Percentiles rank a stretch among this genome's conserved stretches.
Evolutionary conservation across 2,888 invertebrate genomes (phyloP).

Genomic region (Plagiodera versicolora): DNA sequence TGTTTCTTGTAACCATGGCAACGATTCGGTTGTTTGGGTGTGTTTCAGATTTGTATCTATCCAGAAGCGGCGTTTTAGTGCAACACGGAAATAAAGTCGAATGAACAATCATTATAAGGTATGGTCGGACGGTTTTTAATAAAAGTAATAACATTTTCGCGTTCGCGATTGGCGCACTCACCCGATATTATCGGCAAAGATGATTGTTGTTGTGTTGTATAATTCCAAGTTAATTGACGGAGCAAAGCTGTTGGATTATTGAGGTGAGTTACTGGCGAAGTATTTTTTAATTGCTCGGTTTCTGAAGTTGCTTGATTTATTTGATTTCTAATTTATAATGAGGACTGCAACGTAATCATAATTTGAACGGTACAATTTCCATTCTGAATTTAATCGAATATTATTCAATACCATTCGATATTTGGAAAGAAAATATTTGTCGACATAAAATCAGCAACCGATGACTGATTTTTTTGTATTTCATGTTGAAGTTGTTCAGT

Average conservation of each 20-base stretch:
- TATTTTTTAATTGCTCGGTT: not conserved
- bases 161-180: slow-evolving; percentile 1
- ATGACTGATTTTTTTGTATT: no score
- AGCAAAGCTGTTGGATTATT: slow-evolving; percentile 5
- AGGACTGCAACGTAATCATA: not conserved
- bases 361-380: no score
- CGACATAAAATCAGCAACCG: no score
- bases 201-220: slow-evolving; percentile 1
- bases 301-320: not conserved
- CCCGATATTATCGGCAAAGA: not conserved
- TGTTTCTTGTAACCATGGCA: no score
- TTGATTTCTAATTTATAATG: not conserved
- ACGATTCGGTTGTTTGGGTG: no score
- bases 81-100: slow-evolving; percentile 7
- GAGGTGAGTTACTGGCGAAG: not conserved
- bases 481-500: not conserved
- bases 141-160: slow-evolving; percentile 5
- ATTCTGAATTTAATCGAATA: no score
- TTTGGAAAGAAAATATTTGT: not conserved
- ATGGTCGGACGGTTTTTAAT: slow-evolving; percentile 10
- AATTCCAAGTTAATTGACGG: slow-evolving; percentile 7
- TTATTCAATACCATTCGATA: no score
- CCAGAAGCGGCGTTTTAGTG: slow-evolving; percentile 1
- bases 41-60: no score
- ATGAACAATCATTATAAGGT: slow-evolving; percentile 3